Conservation (phyloP, 1,140 invertebrate species). For the Reticulitermes speratus region DNA sequence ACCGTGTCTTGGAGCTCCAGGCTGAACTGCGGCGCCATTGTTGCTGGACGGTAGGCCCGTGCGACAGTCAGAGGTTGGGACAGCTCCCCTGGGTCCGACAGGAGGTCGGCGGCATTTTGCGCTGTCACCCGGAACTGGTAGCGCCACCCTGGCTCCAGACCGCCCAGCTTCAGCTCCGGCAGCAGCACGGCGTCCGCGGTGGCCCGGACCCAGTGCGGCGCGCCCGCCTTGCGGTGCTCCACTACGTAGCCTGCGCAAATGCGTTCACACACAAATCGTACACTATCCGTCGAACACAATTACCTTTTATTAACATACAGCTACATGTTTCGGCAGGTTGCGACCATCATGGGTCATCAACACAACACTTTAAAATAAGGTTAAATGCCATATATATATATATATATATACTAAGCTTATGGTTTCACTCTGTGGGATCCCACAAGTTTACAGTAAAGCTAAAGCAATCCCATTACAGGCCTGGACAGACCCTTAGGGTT, state of each 20-base stretch:
- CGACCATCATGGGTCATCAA: too few relatives aligned
- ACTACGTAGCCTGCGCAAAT: constrained; percentile 64
- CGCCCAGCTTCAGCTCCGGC: constrained; percentile 71
- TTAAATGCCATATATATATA: too few relatives aligned
- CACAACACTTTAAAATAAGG: too few relatives aligned
- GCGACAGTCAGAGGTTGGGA: constrained; percentile 77
- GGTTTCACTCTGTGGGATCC: too few relatives aligned
- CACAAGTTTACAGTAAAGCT: too few relatives aligned
- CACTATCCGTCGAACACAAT: too few relatives aligned
- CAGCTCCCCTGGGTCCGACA: constrained; percentile 73
- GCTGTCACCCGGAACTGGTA: constrained; percentile 89
- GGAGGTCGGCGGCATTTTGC: constrained; percentile 76
- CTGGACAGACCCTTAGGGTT: too few relatives aligned
- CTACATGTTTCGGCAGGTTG: too few relatives aligned
- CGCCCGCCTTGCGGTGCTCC: constrained; percentile 74
- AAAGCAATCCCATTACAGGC: too few relatives aligned
- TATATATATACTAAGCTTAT: too few relatives aligned
- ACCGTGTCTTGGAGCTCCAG: constrained; percentile 63
- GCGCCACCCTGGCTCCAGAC: constrained; percentile 79
- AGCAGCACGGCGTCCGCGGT: constrained; percentile 65
- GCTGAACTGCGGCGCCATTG: constrained; percentile 67
- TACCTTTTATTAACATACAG: too few relatives aligned
- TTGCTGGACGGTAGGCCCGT: constrained; percentile 59
- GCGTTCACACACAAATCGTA: neutral
- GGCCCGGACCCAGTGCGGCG: constrained; percentile 74